Percentiles rank a stretch among this genome's conserved stretches.
Conservation (phyloP, 2,113 vertebrate genomes). For the Oplegnathus fasciatus region DNA sequence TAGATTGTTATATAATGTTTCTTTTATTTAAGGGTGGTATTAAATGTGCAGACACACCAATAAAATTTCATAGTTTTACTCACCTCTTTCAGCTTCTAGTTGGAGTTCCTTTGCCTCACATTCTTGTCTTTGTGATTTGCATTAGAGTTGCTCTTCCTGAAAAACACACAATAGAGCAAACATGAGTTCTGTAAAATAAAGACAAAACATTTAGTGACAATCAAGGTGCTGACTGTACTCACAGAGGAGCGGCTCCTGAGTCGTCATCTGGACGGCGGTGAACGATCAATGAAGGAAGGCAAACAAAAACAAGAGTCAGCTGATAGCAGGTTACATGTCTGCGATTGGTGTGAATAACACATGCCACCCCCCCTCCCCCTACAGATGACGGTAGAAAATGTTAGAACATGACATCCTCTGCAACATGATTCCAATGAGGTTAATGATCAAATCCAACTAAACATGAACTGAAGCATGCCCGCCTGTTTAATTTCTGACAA, state of each 20-base stretch:
- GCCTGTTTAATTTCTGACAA: constrained; percentile 12
- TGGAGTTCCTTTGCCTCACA: constrained; percentile 94
- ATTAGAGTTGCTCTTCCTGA: constrained; percentile 92
- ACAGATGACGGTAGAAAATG: constrained; percentile 48
- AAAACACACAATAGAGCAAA: constrained; percentile 39
- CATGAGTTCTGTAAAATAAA: not conserved
- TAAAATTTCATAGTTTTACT: not conserved
- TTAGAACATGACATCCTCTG: constrained; percentile 53
- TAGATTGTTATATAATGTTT: not conserved
- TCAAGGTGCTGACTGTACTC: constrained; percentile 78
- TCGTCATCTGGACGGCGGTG: constrained; percentile 90
- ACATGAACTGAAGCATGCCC: constrained; percentile 63
- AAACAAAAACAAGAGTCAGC: constrained; percentile 36
- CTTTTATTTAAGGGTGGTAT: not conserved
- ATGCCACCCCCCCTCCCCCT: constrained; percentile 28
- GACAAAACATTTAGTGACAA: accelerated
- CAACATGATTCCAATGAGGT: constrained; percentile 51
- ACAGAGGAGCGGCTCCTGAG: constrained; percentile 94
- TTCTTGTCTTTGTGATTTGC: constrained; percentile 93
- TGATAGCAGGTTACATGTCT: not conserved
- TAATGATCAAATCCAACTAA: constrained; percentile 46
- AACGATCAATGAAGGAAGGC: not conserved
- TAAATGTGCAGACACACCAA: not conserved
- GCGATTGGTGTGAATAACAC: constrained; percentile 25
- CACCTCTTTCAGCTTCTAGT: constrained; percentile 82